These are phyloP conservation scores for Progne subis DNA, from an alignment of 2,113 vertebrate species.

Conservation along the genomic window DNA sequence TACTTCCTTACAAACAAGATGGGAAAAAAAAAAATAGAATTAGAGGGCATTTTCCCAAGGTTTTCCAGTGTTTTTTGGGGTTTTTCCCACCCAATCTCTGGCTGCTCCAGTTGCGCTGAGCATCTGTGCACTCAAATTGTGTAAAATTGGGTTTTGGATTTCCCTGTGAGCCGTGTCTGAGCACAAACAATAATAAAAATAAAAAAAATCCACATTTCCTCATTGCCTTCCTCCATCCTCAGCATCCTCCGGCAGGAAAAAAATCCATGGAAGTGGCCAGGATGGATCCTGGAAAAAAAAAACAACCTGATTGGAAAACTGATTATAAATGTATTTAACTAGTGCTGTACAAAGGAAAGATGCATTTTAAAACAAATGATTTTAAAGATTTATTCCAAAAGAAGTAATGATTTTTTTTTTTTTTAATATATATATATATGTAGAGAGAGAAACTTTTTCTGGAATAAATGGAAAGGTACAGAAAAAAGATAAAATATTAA, in stretches of 20 bases:
- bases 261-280: neutral
- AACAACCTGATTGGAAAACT: neutral
- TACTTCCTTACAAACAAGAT: neutral
- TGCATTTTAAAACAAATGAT: neutral
- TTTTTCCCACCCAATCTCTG: neutral
- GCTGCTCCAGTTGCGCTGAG: neutral
- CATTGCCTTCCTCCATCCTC: neutral
- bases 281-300: neutral
- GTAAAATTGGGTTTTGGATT: neutral
- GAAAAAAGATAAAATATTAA: neutral
- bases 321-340: slow-evolving; percentile 67
- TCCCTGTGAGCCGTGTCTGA: neutral
- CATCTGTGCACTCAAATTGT: rapidly evolving
- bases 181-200: neutral
- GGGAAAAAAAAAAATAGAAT: neutral
- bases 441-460: neutral
- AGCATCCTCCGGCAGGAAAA: neutral
- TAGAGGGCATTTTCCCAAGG: neutral
- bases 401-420: neutral
- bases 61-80: neutral
- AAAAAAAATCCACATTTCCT: neutral
- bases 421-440: neutral
- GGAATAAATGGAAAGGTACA: slow-evolving; percentile 11
- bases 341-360: neutral
- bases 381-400: slow-evolving; percentile 44